Evolutionary conservation across 1,140 invertebrate genomes (phyloP), one percentile per base, ranked within the genome.

Genomic region (Hylyphantes graminicola): DNA sequence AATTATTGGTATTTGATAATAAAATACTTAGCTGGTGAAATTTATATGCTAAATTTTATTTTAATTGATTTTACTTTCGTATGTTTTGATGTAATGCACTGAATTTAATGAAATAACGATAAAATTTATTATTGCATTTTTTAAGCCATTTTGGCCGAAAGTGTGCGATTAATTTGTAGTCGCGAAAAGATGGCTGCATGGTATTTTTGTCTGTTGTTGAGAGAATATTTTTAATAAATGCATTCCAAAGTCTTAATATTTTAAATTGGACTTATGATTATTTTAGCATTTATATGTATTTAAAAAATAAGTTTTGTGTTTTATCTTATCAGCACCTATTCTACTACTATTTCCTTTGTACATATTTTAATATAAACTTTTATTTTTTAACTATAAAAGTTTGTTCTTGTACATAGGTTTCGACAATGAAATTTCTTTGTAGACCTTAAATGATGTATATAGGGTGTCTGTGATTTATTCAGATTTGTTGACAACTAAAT

Each of bases 401-500:
- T 48, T 55, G 57, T 74, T 15, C 10, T 59, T 74, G 72, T 74
- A 74, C 10, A 74, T 74, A 74, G 17, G 6, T 55, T 21, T 74
- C 13, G 51, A 15, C 35, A 74, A 11, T 35, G 17, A 48, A 74
- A n/a, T 70, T 70, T 51, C 51, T 70, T 17, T 74, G 72, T 74
- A 74, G 54, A 74, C 17, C 35, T 55, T 10, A 74, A 74, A 17
- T 74, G 21, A 35, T 74, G 54, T 74, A 74, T 35, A 74, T 74
- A 74, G 54, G 54, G 55, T 74, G 35, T 74, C 72, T 74, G 72
- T 74, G 72, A 74, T 74, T 70, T 57, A 48, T 74, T 74, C 72
- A 74, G 48, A 57, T 74, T 74, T 74, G 72, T 55, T 74, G 72
- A 74, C 51, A 15, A 17, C 12, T 15, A 61, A 61, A 5, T 35